Evolutionary conservation across 2,888 invertebrate species (phyloP), one percentile per base, ranked within the genome.

Genomic region (Vandiemenella viatica): DNA sequence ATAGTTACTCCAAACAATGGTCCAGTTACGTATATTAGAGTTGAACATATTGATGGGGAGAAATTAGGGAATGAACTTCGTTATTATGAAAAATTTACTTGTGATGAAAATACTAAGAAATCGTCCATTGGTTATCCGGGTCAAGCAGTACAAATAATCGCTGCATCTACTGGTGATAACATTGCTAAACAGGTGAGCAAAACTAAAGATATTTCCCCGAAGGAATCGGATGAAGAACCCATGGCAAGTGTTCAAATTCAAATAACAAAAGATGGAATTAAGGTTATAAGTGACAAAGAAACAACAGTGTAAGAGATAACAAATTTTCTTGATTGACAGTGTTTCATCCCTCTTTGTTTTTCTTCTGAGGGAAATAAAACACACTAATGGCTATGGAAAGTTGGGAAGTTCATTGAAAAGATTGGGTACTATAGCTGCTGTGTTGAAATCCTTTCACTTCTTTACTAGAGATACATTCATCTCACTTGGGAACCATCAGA

Each of bases 241-340:
- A 55, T 57, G 20, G 77, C 77, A 58, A 74, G 79, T 38, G 80
- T 84, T 7, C 75, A 80, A 60, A 74, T 83, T 67, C 80, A 83
- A 59, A 70, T 84, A 56, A 82, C 82, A 2, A 80, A 83, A 62
- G 83, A 83, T 60, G 83, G 83, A 2, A 83, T 84, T 56, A 79
- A 82, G 64, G 81, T 84, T 45, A 82, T 83, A 42, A 83, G 83
- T 58, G 83, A 84, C 60, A 80, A 80, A 15, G 84, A 85, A 62
- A 83, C 83, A 53, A 79, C 79, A 44, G 80, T 80, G 45, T 74
- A 65, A 63, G n/a, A 6, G 6, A 6, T 15, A 13, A 41, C 5
- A 2, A 19, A 21, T n/a, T 43, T 19, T 21, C 13, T 38, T 15
- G 17, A 38, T 6, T 38, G 16, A n/a, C 15, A 16, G 43, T 43